Base-by-base conservation (phyloP, 2,797 vertebrate species). In the Cossypha niveicapilla region DNA sequence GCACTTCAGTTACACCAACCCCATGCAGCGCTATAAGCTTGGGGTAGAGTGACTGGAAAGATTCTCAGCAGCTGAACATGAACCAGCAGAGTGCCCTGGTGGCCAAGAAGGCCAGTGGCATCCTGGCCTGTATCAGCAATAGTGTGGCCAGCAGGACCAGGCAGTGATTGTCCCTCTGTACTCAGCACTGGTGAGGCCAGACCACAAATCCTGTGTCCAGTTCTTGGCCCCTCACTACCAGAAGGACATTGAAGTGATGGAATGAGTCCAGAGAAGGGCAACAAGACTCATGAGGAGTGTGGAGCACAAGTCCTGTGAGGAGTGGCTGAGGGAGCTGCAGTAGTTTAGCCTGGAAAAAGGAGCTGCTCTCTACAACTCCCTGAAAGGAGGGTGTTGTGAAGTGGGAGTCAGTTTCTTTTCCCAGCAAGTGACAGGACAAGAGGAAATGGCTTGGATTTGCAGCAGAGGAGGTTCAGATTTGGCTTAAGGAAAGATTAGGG, bases 11-110 rank as follows among this genome's bases (percentile, higher is more conserved):
- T 19, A 44, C 28, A 68, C 24, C 14, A 68, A 32, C 3, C 14
- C 4, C n/a, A 34, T 18, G 7, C 17, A 54, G 11, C 0, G 0
- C 17, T 23, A 22, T 2, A 30, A 37, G 57, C 37, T 14, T 34
- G 11, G 19, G 30, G 24, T 21, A 32, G 35, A 32, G 18, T 4
- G 11, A 8, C n/a, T 48, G 76, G 18, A 74, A 67, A 61, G 22
- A 27, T 48, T 39, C 30, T 66, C 15, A 58, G 30, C 18, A 5
- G 18, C 28, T 48, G 39, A 48, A 27, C 16, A 6, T 11, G 34
- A 75, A 18, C 11, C n/a, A 60, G 27, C 8, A 39, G 39, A 37
- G 5, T 35, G 22, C 6, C 57, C 1, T 0, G 19, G 4, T 16
- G 15, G 24, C n/a, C 50, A 63, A 70, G 57, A 42, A 39, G 28